These are phyloP conservation scores for Lissonota sp. DNA, from an alignment of 2,888 invertebrate genomes.

Conservation along the genomic window DNA sequence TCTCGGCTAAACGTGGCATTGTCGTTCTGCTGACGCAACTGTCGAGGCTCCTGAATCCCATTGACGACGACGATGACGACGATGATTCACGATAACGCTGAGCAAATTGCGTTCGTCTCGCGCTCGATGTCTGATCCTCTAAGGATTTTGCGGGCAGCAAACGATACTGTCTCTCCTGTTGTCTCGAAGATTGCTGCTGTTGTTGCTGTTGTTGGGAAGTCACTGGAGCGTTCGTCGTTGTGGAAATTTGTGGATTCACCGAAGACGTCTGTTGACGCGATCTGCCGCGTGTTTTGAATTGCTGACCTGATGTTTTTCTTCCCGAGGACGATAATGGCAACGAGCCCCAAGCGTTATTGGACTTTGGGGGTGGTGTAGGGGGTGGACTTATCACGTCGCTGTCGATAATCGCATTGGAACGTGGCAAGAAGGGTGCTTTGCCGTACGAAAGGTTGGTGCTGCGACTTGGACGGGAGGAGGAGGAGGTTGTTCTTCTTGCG, in stretches of 20 bases:
- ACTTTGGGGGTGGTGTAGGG: conserved; percentile 82
- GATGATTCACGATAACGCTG: conserved; percentile 85
- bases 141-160: conserved; percentile 85
- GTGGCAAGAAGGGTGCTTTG: conserved; percentile 85
- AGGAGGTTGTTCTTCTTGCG: conserved; percentile 71
- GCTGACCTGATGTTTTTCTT: conserved; percentile 70
- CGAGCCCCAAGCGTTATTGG: conserved; percentile 81
- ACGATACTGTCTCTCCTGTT: conserved; percentile 73
- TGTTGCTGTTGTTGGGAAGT: conserved; percentile 69
- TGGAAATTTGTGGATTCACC: conserved; percentile 12
- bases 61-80: conserved; percentile 86
- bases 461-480: conserved; percentile 66
- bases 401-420: conserved; percentile 85
- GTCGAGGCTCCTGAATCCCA: conserved; percentile 88
- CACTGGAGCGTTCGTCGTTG: conserved; percentile 43
- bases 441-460: conserved; percentile 80
- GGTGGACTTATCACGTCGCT: conserved; percentile 85
- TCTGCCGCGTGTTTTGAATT: conserved; percentile 74
- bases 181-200: conserved; percentile 70
- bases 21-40: conserved; percentile 85
- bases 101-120: conserved; percentile 86
- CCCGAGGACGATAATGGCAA: conserved; percentile 70
- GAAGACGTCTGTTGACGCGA: conserved; percentile 69
- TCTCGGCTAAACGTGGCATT: conserved; percentile 85
- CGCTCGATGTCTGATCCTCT: conserved; percentile 84